Conservation (phyloP, 2,797 vertebrate genomes). For the Semaprochilodus insignis region DNA sequence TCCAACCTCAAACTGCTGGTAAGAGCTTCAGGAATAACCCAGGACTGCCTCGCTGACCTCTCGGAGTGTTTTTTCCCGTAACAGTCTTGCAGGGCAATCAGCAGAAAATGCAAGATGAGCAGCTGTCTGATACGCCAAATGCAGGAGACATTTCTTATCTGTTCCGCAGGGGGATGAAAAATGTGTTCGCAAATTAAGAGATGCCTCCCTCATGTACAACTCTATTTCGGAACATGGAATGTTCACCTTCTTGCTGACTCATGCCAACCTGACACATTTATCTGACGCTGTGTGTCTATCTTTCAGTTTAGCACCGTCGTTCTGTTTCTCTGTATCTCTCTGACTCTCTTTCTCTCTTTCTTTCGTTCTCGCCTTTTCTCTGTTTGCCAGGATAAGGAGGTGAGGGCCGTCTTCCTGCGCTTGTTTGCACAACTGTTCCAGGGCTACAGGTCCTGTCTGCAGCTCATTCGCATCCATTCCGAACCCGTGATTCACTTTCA, state of each 20-base stretch:
- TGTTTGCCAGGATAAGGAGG: slow-evolving; percentile 93
- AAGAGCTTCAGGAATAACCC: slow-evolving; percentile 68
- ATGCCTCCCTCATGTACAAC: slow-evolving; percentile 32
- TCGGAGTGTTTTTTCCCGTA: background rate
- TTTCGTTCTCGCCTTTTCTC: background rate
- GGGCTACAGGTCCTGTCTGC: slow-evolving; percentile 97
- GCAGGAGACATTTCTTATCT: slow-evolving; percentile 51
- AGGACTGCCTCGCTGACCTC: slow-evolving; percentile 17
- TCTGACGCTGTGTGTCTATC: slow-evolving; percentile 22
- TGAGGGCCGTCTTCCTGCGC: slow-evolving; percentile 94
- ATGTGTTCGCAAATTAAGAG: slow-evolving; percentile 26
- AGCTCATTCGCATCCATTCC: slow-evolving; percentile 97
- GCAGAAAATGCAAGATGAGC: slow-evolving; percentile 25
- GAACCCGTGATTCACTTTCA: slow-evolving; percentile 99
- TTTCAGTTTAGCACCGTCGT: slow-evolving; percentile 11
- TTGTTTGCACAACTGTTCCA: slow-evolving; percentile 98
- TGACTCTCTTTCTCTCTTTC: slow-evolving; percentile 4
- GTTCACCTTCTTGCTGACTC: slow-evolving; percentile 45
- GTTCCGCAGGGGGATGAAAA: slow-evolving; percentile 28
- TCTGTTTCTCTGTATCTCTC: slow-evolving; percentile 39
- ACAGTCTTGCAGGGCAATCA: background rate
- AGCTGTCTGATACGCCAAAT: slow-evolving; percentile 16
- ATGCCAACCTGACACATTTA: slow-evolving; percentile 15
- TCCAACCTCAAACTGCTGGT: slow-evolving; percentile 97
- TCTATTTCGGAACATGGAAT: slow-evolving; percentile 55